phyloP scores from a whole-genome alignment of 2,888 invertebrate species.

The Drosophila eohydei region DNA sequence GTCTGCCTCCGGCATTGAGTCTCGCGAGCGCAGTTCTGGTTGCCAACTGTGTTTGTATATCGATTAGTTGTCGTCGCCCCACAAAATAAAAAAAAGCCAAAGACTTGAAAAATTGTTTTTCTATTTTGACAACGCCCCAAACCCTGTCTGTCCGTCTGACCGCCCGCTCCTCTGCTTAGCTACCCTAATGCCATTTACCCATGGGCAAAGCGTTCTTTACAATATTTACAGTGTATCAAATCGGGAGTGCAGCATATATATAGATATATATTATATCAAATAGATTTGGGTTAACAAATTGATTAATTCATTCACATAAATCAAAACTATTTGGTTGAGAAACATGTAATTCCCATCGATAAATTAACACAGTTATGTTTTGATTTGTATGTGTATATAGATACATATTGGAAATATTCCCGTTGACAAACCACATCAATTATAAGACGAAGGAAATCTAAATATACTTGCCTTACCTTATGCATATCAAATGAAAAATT shows the following conservation, averaged over 20 bases:
- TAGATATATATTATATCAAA: constrained; percentile 2
- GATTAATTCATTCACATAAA: constrained; percentile 58
- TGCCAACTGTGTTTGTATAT: constrained; percentile 74
- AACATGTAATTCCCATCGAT: constrained; percentile 26
- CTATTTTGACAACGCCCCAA: constrained; percentile 37
- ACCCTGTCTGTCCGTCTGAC: no score
- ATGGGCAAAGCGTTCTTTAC: constrained; percentile 27
- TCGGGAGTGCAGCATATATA: constrained; percentile 14
- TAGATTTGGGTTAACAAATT: constrained; percentile 35
- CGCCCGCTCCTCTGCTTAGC: background rate
- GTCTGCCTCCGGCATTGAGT: constrained; percentile 4
- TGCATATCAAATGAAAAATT: background rate
- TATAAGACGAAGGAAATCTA: background rate
- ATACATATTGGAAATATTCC: background rate
- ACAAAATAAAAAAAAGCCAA: constrained; percentile 16
- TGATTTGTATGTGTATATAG: background rate
- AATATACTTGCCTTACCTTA: background rate
- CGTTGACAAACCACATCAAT: background rate
- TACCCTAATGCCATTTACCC: background rate
- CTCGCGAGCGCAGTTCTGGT: constrained; percentile 18
- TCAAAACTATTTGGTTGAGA: constrained; percentile 14
- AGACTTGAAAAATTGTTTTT: constrained; percentile 28
- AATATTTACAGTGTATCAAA: constrained; percentile 20
- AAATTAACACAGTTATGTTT: background rate
- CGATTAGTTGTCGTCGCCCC: constrained; percentile 65